Evolutionary conservation across 2,888 invertebrate genomes (phyloP).

Genomic region (Synergus itoensis): DNA sequence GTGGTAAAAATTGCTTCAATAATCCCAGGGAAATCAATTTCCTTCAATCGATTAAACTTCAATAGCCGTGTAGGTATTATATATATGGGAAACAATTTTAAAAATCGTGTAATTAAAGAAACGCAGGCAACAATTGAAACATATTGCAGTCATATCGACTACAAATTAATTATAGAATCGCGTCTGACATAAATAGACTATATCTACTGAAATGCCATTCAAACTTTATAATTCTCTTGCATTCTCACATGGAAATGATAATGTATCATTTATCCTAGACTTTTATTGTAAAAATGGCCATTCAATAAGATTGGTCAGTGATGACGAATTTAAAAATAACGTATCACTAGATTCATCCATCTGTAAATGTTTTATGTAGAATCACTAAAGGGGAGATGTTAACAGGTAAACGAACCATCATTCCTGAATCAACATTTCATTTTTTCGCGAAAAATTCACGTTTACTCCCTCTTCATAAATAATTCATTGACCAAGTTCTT

Average conservation of each 20-base stretch:
- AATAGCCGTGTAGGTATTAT: neutral
- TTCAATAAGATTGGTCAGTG: neutral
- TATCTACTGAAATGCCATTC: neutral
- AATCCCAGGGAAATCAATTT: conserved; percentile 4
- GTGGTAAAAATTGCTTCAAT: neutral
- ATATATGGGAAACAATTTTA: too few species aligned
- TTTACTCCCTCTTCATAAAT: neutral
- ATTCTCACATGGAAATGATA: neutral
- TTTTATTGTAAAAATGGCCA: too few species aligned
- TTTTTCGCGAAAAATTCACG: neutral
- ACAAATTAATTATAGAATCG: neutral
- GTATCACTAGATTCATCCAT: neutral
- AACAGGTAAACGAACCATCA: neutral
- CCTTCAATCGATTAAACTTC: neutral
- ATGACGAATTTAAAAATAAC: neutral
- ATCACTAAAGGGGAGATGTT: conserved; percentile 7
- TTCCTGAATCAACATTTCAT: neutral
- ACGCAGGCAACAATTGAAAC: too few species aligned
- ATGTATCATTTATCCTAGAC: too few species aligned
- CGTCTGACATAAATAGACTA: neutral
- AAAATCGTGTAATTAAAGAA: too few species aligned
- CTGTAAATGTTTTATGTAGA: neutral
- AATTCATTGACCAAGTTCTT: conserved; percentile 29
- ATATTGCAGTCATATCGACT: too few species aligned
- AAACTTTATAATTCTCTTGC: neutral